Evolutionary conservation across 2,888 invertebrate species (phyloP), one percentile per base, ranked within the genome.

Genomic region (Miltochrista miniata): DNA sequence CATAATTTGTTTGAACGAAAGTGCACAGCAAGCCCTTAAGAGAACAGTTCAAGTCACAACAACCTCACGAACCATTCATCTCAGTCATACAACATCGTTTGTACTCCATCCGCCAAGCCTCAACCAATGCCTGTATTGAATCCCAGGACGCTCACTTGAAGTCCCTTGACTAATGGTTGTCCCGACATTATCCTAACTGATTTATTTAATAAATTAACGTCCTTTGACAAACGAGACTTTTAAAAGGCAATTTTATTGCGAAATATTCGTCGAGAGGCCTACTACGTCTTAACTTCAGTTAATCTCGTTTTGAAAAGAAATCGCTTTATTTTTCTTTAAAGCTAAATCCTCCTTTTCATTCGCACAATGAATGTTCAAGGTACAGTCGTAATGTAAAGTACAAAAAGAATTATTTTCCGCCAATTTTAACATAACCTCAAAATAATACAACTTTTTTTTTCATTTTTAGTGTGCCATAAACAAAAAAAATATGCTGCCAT

Each of bases 121-220:
- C 59, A 47, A 75, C 79, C 81, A 60, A 78, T 76, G 80, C 80
- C 72, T 64, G 77, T 76, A 79, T 80, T 74, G 76, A 73, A 74
- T 75, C 79, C 74, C 73, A 68, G 68, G 67, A 65, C 66, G 55
- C 56, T 67, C n/a, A n/a, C n/a, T n/a, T n/a, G n/a, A n/a, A n/a
- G n/a, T n/a, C n/a, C n/a, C 78, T 79, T 85, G 85, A 87, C 76
- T 87, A 87, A 89, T 89, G 81, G 81, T 74, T 59, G 66, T 53
- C 71, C 72, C 74, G 72, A 70, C 77, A 79, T 75, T 78, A 70
- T 74, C 74, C 76, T 66, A 79, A 75, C 81, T 64, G 87, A 87
- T 87, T 89, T 88, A 89, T 89, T 87, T 81, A 88, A 88, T 86
- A 85, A 87, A 88, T 87, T 85, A 83, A 79, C 79, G 76, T 80